Conservation (phyloP, 2,888 invertebrate species). For the Drosophila paranaensis region DNA sequence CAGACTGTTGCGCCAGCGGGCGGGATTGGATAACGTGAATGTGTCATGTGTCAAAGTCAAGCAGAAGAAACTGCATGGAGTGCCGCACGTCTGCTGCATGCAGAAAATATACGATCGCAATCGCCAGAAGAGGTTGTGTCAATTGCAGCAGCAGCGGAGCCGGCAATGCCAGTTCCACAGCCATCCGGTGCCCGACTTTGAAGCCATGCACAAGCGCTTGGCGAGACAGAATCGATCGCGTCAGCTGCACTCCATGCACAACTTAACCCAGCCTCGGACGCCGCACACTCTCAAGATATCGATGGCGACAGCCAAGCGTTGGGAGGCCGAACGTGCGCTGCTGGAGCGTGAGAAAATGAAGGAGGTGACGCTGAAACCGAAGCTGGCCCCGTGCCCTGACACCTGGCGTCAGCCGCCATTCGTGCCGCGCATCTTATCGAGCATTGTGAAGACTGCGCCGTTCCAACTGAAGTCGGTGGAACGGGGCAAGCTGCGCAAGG, state of each 20-base stretch:
- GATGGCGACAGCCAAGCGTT: slow-evolving; percentile 26
- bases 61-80: neutral
- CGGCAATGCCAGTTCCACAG: slow-evolving; percentile 30
- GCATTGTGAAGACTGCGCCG: slow-evolving; percentile 40
- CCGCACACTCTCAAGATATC: slow-evolving; percentile 50
- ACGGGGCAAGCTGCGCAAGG: slow-evolving; percentile 40
- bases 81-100: slow-evolving; percentile 23
- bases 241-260: slow-evolving; percentile 12
- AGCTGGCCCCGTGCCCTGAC: neutral
- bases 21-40: slow-evolving; percentile 44
- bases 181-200: slow-evolving; percentile 55
- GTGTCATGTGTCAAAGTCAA: accelerated
- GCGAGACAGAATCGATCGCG: slow-evolving; percentile 22
- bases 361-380: neutral
- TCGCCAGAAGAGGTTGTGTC: neutral
- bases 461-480: slow-evolving; percentile 41
- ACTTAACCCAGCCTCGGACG: slow-evolving; percentile 46
- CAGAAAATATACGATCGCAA: slow-evolving; percentile 40
- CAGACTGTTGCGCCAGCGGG: slow-evolving; percentile 48
- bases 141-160: neutral
- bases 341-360: neutral
- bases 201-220: slow-evolving; percentile 35
- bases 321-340: neutral
- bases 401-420: slow-evolving; percentile 52
- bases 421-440: slow-evolving; percentile 40